Conservation (phyloP, 2,888 invertebrate genomes). For the Scaptomyza parva region DNA sequence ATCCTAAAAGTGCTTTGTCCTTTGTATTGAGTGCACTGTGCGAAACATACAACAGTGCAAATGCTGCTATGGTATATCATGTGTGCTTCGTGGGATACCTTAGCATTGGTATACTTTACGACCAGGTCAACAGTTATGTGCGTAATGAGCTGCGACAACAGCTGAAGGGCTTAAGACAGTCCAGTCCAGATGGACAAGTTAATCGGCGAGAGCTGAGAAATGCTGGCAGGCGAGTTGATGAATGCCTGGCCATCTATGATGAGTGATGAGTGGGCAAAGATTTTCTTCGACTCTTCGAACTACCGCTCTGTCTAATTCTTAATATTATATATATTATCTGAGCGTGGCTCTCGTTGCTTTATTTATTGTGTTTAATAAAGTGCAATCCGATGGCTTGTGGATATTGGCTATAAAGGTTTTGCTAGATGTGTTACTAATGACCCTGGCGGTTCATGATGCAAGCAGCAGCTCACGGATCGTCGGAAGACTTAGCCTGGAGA, state of each 20-base stretch:
- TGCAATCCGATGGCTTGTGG: conserved; percentile 10
- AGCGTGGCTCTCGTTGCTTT: conserved; percentile 33
- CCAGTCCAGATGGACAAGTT: not conserved
- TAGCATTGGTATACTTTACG: conserved; percentile 57
- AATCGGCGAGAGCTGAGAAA: conserved; percentile 17
- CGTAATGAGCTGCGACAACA: conserved; percentile 41
- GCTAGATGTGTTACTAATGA: conserved; percentile 59
- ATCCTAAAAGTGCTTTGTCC: conserved; percentile 28
- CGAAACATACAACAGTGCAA: conserved; percentile 23
- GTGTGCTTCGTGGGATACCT: conserved; percentile 62
- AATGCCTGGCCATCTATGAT: conserved; percentile 57
- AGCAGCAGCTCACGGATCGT: conserved; percentile 46
- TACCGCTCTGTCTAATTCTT: conserved; percentile 49
- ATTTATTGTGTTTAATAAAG: conserved; percentile 1
- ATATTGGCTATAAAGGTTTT: conserved; percentile 27
- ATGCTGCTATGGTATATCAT: conserved; percentile 43
- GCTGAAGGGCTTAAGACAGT: conserved; percentile 30
- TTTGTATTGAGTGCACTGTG: fast-evolving
- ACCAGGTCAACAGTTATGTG: conserved; percentile 54
- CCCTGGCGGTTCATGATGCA: conserved; percentile 55
- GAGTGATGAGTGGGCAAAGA: conserved; percentile 44
- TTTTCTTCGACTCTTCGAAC: conserved; percentile 58
- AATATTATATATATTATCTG: conserved; percentile 33
- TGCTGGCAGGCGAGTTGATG: conserved; percentile 39
- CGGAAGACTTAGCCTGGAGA: conserved; percentile 59